Percentiles rank a stretch among this genome's conserved stretches.
These are phyloP conservation scores for Cisticola juncidis DNA, from an alignment of 2,113 vertebrate genomes.

Conservation along the genomic window DNA sequence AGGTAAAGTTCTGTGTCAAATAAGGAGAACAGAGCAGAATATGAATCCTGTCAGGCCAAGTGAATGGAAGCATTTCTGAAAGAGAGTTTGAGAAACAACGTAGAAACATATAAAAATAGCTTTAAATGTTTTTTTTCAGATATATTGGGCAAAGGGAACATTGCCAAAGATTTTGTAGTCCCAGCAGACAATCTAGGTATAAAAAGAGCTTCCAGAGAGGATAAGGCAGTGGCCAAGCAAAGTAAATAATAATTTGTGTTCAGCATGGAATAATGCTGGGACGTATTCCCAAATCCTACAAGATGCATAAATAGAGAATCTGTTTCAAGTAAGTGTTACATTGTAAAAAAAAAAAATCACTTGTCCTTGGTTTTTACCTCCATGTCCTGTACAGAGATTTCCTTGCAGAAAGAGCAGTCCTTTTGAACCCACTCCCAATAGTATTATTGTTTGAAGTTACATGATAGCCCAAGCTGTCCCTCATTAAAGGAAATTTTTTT, in stretches of 20 bases:
- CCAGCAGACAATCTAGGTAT: not conserved
- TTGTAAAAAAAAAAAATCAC: not conserved
- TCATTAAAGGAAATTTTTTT: not conserved
- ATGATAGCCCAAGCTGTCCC: not conserved
- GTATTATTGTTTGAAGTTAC: not conserved
- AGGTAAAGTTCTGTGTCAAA: not conserved
- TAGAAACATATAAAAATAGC: not conserved
- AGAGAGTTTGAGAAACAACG: not conserved
- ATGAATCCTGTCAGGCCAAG: not conserved
- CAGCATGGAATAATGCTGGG: not conserved
- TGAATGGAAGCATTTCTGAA: not conserved
- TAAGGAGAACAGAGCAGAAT: not conserved
- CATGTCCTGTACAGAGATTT: not conserved
- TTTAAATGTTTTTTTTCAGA: not conserved
- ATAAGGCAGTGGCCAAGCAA: not conserved
- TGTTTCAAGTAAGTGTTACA: not conserved
- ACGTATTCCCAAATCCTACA: accelerated
- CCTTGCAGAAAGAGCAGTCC: not conserved
- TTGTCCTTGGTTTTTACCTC: not conserved
- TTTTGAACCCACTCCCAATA: not conserved
- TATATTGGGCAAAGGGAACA: not conserved
- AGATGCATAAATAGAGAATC: not conserved
- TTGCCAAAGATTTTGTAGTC: not conserved
- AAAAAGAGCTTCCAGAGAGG: not conserved
- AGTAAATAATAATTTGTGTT: not conserved